These are phyloP conservation scores for Perca flavescens DNA, from an alignment of 2,113 vertebrate genomes.

Conservation along the genomic window DNA sequence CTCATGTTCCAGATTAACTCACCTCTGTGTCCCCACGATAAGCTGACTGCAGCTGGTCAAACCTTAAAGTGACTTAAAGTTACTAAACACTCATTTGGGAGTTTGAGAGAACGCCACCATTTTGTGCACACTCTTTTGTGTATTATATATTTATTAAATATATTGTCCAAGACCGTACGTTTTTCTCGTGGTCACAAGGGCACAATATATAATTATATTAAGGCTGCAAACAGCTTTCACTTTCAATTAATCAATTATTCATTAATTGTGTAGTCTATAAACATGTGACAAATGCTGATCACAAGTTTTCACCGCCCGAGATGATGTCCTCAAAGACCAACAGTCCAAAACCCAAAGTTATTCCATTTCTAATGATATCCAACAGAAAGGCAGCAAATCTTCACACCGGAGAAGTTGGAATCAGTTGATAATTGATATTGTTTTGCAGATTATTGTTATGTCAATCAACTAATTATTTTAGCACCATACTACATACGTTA, in stretches of 20 bases:
- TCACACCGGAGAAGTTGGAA: background rate
- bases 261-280: background rate
- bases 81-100: constrained; percentile 16
- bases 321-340: background rate
- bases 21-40: constrained; percentile 1
- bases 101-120: background rate
- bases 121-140: background rate
- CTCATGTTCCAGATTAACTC: background rate
- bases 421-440: background rate
- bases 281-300: background rate
- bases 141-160: background rate
- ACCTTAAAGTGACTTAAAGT: background rate
- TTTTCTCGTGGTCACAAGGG: background rate
- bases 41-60: constrained; percentile 9
- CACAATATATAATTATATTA: background rate
- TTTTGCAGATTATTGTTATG: background rate
- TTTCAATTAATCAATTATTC: background rate
- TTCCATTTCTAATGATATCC: background rate
- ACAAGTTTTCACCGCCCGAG: no score
- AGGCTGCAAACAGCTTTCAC: background rate
- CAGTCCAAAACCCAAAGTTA: background rate
- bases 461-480: background rate
- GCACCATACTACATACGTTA: background rate
- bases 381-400: background rate
- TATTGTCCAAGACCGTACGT: background rate